These are phyloP conservation scores for Seriola rivoliana DNA, from an alignment of 2,113 vertebrate genomes.

Conservation along the genomic window DNA sequence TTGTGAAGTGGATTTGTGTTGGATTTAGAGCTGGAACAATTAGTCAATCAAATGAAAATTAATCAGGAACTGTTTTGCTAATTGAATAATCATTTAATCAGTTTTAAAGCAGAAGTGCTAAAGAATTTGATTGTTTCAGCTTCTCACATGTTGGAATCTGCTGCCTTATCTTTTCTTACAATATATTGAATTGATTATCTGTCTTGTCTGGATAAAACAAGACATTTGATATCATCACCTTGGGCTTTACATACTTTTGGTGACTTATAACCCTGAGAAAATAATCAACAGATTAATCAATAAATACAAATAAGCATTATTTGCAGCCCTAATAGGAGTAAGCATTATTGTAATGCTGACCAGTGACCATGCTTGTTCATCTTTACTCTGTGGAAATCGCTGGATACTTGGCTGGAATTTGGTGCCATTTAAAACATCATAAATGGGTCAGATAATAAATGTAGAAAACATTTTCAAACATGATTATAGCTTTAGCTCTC, in stretches of 20 bases:
- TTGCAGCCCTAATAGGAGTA: background rate
- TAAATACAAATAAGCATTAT: background rate
- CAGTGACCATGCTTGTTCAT: no score
- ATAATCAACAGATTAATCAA: background rate
- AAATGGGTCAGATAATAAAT: conserved; percentile 3
- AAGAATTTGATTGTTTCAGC: background rate
- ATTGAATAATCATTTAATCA: background rate
- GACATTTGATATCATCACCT: no score
- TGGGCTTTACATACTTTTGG: no score
- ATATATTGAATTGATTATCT: background rate
- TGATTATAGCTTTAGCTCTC: conserved; percentile 8
- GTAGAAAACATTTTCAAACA: background rate
- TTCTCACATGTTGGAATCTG: background rate
- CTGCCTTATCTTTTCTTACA: background rate
- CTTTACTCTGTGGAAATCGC: no score
- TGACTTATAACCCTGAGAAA: no score
- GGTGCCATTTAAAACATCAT: conserved; percentile 2
- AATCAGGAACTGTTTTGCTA: no score
- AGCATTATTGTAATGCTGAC: no score
- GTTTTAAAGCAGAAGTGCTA: no score
- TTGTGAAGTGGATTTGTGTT: background rate
- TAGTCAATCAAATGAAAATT: background rate
- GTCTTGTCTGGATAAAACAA: no score
- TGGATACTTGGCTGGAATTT: background rate
- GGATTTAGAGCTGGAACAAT: background rate